phyloP scores from a whole-genome alignment of 2,797 vertebrate species.

The Nothura maculosa region DNA sequence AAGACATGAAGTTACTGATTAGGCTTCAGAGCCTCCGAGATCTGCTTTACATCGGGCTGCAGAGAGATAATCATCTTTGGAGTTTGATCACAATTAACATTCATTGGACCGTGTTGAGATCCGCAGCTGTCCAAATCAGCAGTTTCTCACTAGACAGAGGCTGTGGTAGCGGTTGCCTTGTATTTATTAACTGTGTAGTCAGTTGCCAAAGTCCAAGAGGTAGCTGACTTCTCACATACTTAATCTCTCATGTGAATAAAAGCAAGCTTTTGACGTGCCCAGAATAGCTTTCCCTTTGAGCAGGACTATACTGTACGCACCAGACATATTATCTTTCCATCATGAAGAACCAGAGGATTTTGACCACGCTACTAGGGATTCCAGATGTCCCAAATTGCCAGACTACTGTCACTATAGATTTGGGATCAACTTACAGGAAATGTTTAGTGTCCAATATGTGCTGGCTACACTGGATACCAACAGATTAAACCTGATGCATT shows the following conservation, averaged over 20 bases:
- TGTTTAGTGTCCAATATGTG: neutral
- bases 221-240: neutral
- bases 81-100: neutral
- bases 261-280: neutral
- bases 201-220: neutral
- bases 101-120: neutral
- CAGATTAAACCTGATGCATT: constrained; percentile 48
- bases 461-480: neutral
- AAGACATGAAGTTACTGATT: neutral
- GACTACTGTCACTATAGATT: neutral
- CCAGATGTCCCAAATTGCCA: neutral
- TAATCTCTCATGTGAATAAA: neutral
- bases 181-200: neutral
- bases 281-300: neutral
- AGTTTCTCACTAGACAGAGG: neutral
- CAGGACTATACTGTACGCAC: accelerated
- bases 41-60: neutral
- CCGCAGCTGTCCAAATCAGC: neutral
- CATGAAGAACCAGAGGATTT: neutral
- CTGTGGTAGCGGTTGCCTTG: neutral
- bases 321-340: neutral
- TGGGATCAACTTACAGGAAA: neutral
- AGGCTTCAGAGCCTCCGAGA: neutral
- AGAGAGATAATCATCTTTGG: neutral
- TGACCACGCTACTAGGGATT: neutral